Base-by-base conservation (phyloP, 2,888 invertebrate genomes). In the Ochropacha duplaris region DNA sequence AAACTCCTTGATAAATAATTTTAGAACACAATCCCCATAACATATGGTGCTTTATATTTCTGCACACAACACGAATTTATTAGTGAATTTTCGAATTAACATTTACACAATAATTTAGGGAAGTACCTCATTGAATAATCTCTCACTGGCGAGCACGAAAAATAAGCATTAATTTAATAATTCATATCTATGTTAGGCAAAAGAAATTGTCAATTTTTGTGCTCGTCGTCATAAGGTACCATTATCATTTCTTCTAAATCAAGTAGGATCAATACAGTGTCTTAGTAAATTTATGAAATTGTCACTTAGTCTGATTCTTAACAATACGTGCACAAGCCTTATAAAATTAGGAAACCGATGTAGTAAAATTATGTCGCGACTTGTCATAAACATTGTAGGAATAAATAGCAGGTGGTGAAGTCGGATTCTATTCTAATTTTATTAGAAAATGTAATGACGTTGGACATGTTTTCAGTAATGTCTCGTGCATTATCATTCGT, bases 21-120 rank as follows among this genome's bases (percentile, higher is more conserved):
- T 54, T 54, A 61, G 31, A 50, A 57, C 50, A 54, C 69, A 69
- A 61, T 54, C 54, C 54, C 60, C 54, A 64, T 66, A 66, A 64
- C 69, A 67, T 74, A 74, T 72, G 78, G 79, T 82, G 81, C 79
- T 83, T 74, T 64, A 65, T 67, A 65, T 69, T 64, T 74, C 71
- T 81, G 86, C 87, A 88, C 84, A 78, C 84, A 69, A 67, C 79
- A 87, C 89, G 90, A 90, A 90, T 89, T 89, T 90, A 90, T 74
- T 86, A 88, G 81, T 69, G 61, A 79, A 76, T 80, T 86, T 89
- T 87, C 79, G 81, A 79, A 66, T 67, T 71, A 76, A 75, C 80
- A 72, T 88, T 83, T 89, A 90, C 86, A 87, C 81, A 80, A 66
- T 69, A 68, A 65, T 65, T 62, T 71, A 73, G 71, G 60, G 57